These are phyloP conservation scores for Mythimna vitellina DNA, from an alignment of 2,888 invertebrate genomes.

Conservation along the genomic window DNA sequence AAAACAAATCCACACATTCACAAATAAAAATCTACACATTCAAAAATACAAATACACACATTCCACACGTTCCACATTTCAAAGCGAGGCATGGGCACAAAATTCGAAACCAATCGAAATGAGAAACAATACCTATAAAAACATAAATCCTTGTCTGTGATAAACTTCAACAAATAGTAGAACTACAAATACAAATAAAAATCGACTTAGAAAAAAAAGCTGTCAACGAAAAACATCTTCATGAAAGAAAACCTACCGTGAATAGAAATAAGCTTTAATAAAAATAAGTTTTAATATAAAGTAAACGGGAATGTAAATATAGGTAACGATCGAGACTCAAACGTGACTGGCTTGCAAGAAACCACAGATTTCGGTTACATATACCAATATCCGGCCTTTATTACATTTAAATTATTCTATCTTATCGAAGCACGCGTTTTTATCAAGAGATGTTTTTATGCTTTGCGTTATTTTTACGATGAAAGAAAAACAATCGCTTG, in stretches of 20 bases:
- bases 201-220: background rate
- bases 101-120: too few species aligned
- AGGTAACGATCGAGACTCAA: slow-evolving; percentile 57
- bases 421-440: slow-evolving; percentile 56
- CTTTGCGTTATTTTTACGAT: slow-evolving; percentile 55
- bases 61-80: too few species aligned
- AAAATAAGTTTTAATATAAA: slow-evolving; percentile 68
- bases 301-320: slow-evolving; percentile 61
- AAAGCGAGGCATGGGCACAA: too few species aligned
- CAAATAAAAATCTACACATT: too few species aligned
- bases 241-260: slow-evolving; percentile 46
- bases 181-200: background rate
- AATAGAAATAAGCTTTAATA: slow-evolving; percentile 64
- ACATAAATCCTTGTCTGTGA: too few species aligned
- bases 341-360: slow-evolving; percentile 58
- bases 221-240: slow-evolving; percentile 42
- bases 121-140: too few species aligned
- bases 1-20: too few species aligned
- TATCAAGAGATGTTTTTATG: slow-evolving; percentile 58
- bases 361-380: slow-evolving; percentile 62
- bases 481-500: slow-evolving; percentile 51
- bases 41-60: too few species aligned
- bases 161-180: too few species aligned
- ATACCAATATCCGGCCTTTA: slow-evolving; percentile 62
- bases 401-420: slow-evolving; percentile 67